Evolutionary conservation across 2,113 vertebrate genomes (phyloP).

Genomic region (Grammomys dolichurus): DNA sequence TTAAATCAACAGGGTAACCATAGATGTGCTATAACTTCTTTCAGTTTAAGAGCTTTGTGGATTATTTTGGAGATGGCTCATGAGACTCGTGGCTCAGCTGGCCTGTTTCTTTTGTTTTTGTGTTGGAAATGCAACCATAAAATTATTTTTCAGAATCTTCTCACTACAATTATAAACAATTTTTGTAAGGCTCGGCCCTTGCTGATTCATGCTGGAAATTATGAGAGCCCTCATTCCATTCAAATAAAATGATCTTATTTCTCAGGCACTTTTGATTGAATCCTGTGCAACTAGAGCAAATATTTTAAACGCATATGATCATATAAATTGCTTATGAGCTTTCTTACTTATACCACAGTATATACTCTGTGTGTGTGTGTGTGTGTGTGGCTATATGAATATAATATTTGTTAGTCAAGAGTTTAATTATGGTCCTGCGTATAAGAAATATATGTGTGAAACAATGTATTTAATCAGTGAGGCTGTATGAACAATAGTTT

Average conservation of each 20-base stretch:
- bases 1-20: slow-evolving; percentile 40
- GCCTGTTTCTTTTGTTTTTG: neutral
- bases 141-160: neutral
- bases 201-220: neutral
- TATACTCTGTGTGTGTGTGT: too few relatives aligned
- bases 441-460: neutral
- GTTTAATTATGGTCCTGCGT: neutral
- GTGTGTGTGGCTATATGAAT: too few relatives aligned
- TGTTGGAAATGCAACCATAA: neutral
- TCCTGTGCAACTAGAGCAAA: neutral
- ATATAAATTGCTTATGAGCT: neutral
- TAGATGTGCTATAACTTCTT: slow-evolving; percentile 18
- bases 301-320: neutral
- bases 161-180: neutral
- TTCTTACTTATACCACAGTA: neutral
- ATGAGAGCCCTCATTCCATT: neutral
- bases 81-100: neutral
- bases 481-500: neutral
- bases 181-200: neutral
- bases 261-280: neutral
- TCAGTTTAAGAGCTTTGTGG: neutral
- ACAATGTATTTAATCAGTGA: neutral
- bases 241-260: neutral
- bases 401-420: neutral
- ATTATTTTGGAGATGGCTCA: neutral